These are phyloP conservation scores for Deroptyus accipitrinus DNA, from an alignment of 2,113 vertebrate species.

Conservation along the genomic window DNA sequence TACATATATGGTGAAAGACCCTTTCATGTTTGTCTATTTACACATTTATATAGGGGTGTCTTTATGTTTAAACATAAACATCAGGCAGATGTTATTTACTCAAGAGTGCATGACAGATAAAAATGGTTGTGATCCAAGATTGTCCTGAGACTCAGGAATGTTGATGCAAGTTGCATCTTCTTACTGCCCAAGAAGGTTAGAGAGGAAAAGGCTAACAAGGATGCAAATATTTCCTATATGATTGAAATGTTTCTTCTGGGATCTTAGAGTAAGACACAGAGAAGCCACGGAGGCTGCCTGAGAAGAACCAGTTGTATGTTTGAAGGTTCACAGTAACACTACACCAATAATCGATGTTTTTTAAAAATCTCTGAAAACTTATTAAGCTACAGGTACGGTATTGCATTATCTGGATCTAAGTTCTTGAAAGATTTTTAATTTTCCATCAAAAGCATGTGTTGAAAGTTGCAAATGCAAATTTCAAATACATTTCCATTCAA, in stretches of 20 bases:
- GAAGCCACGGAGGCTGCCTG: not conserved
- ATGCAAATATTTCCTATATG: not conserved
- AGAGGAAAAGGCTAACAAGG: not conserved
- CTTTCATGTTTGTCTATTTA: not conserved
- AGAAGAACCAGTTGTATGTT: not conserved
- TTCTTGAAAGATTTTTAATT: not conserved
- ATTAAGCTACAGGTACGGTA: not conserved
- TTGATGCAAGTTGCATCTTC: not conserved
- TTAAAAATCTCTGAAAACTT: not conserved
- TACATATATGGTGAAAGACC: not conserved
- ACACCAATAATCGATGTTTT: not conserved
- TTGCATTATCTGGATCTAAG: not conserved
- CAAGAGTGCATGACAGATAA: not conserved
- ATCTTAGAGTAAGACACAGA: not conserved
- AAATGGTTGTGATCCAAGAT: not conserved
- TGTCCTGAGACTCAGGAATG: not conserved
- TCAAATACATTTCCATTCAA: not conserved
- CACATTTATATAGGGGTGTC: not conserved
- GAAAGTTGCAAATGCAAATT: not conserved
- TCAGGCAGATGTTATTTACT: not conserved
- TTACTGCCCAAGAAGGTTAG: not conserved
- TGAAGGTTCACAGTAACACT: not conserved
- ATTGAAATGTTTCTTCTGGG: not conserved
- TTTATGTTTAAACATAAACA: not conserved
- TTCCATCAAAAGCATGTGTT: not conserved